Conservation (phyloP, 2,888 invertebrate genomes). For the Polyploca ridens region DNA sequence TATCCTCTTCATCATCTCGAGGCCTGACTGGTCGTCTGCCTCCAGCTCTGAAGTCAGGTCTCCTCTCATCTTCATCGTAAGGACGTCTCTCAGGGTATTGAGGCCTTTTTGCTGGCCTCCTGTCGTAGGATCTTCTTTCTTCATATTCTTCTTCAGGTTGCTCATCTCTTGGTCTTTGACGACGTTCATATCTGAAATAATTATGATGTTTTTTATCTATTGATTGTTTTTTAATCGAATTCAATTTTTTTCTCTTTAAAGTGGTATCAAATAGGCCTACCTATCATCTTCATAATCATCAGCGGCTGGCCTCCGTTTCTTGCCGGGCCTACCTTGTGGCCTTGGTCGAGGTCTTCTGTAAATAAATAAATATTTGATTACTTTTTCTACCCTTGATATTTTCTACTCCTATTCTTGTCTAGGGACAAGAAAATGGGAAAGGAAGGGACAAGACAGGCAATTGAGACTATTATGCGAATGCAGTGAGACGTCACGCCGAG, state of each 20-base stretch:
- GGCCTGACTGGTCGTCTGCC: slow-evolving; percentile 55
- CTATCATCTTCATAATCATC: slow-evolving; percentile 87
- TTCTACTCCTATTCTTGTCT: too few relatives aligned
- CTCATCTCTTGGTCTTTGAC: slow-evolving; percentile 76
- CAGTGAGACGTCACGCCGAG: too few relatives aligned
- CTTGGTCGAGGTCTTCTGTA: slow-evolving; percentile 82
- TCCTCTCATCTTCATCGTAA: slow-evolving; percentile 67
- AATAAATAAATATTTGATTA: slow-evolving; percentile 6
- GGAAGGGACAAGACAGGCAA: too few relatives aligned
- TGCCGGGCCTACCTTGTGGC: slow-evolving; percentile 69
- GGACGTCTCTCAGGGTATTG: slow-evolving; percentile 53
- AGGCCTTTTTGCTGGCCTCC: slow-evolving; percentile 66
- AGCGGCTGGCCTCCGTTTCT: slow-evolving; percentile 82
- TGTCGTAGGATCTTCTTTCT: slow-evolving; percentile 67
- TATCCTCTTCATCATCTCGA: slow-evolving; percentile 67
- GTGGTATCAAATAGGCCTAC: slow-evolving; percentile 38
- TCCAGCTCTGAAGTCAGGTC: slow-evolving; percentile 54
- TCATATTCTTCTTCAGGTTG: slow-evolving; percentile 64
- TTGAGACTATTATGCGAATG: too few relatives aligned
- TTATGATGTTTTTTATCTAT: background rate
- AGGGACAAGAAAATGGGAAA: background rate
- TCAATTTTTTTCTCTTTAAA: too few relatives aligned
- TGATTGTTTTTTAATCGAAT: too few relatives aligned
- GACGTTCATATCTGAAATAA: slow-evolving; percentile 74
- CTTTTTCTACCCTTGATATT: too few relatives aligned